A percentile compares a stretch with the other conserved stretches of the same genome.
phyloP scores from a whole-genome alignment of 2,113 vertebrate genomes.

The Cyprinus carpio region DNA sequence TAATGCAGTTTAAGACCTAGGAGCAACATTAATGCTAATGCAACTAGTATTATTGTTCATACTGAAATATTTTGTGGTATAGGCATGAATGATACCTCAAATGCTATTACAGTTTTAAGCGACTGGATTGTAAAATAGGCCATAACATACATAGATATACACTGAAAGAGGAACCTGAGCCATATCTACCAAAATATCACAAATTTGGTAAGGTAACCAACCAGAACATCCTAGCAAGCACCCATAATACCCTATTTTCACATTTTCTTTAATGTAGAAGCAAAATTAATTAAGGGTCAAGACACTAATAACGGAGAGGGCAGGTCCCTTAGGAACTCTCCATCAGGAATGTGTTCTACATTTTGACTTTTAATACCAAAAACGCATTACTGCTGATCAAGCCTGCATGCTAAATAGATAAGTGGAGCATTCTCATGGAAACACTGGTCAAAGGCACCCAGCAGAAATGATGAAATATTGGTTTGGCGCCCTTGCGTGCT shows the following conservation, averaged over 20 bases:
- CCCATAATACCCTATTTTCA: background rate
- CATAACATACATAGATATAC: no score
- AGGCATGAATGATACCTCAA: background rate
- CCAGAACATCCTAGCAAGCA: background rate
- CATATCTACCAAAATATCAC: no score
- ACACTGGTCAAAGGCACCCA: background rate
- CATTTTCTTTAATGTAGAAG: background rate
- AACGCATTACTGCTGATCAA: background rate
- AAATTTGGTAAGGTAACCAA: background rate
- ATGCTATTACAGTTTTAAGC: background rate
- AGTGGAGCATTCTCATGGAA: background rate
- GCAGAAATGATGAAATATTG: background rate
- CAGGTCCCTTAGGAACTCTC: background rate
- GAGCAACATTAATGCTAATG: background rate
- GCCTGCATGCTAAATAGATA: background rate
- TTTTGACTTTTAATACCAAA: slow-evolving; percentile 14
- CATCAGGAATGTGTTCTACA: background rate
- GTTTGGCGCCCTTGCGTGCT: background rate
- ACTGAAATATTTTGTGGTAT: background rate
- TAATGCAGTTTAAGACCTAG: background rate
- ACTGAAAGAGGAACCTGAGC: no score
- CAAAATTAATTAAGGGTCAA: background rate
- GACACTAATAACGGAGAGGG: background rate
- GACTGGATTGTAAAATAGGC: background rate
- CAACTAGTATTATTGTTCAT: background rate